phyloP scores from a whole-genome alignment of 2,113 vertebrate species.

The Todiramphus saurophagus region DNA sequence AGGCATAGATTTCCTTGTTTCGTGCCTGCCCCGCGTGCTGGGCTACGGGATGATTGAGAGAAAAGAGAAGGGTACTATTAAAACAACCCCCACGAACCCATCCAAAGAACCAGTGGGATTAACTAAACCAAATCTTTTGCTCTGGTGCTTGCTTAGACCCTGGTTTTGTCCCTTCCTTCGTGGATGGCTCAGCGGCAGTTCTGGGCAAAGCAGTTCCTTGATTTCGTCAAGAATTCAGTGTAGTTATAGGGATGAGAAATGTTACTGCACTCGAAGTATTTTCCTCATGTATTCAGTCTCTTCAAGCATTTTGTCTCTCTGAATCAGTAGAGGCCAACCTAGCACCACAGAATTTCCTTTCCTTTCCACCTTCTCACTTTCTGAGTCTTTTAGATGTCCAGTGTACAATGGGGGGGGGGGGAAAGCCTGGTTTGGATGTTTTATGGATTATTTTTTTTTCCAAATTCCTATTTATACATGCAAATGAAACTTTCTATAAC shows the following conservation, averaged over 20 bases:
- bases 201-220: slow-evolving; percentile 52
- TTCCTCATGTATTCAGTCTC: slow-evolving; percentile 18
- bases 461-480: slow-evolving; percentile 49
- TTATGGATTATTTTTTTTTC: background rate
- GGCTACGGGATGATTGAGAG: slow-evolving; percentile 7
- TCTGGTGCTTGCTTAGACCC: background rate
- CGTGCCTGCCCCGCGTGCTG: background rate
- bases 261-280: slow-evolving; percentile 47
- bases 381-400: slow-evolving; percentile 10
- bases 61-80: background rate
- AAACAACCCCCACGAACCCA: background rate
- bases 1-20: background rate
- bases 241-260: slow-evolving; percentile 56
- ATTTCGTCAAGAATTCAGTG: background rate
- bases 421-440: slow-evolving; percentile 15
- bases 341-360: background rate
- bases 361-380: background rate
- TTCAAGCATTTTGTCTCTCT: slow-evolving; percentile 42
- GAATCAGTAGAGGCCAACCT: background rate
- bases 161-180: background rate
- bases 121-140: background rate
- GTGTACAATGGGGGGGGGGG: background rate
- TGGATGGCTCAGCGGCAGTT: background rate
- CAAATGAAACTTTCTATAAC: slow-evolving; percentile 32
- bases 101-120: background rate